phyloP scores from a whole-genome alignment of 2,888 invertebrate genomes.

The Epistrophella euchroma region DNA sequence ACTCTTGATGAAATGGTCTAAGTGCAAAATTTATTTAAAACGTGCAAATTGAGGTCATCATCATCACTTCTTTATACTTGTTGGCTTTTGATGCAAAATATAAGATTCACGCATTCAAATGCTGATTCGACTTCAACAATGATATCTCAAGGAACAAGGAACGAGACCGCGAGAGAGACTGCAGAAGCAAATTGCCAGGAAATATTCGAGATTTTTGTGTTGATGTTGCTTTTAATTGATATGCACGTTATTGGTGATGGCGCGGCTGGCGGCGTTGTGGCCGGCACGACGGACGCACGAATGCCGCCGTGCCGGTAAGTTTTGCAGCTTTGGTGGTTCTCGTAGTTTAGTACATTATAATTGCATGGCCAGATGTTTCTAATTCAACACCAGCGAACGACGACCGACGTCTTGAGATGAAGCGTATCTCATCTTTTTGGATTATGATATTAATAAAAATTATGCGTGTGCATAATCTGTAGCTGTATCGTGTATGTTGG shows the following conservation, averaged over 20 bases:
- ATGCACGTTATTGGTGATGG: conserved; percentile 28
- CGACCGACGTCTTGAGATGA: conserved; percentile 21
- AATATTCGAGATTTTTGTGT: conserved; percentile 59
- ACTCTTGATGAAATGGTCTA: conserved; percentile 44
- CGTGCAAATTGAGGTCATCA: conserved; percentile 69
- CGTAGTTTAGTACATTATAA: conserved; percentile 1
- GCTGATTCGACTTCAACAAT: conserved; percentile 37
- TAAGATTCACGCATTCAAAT: conserved; percentile 54
- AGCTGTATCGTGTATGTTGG: not conserved
- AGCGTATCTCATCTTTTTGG: conserved; percentile 27
- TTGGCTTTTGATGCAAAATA: conserved; percentile 44
- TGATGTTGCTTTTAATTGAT: conserved; percentile 68
- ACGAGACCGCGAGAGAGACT: not conserved
- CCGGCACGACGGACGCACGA: not conserved
- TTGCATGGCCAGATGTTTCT: conserved; percentile 67
- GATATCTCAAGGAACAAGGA: conserved; percentile 8
- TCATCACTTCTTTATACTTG: conserved; percentile 15
- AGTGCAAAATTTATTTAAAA: conserved; percentile 68
- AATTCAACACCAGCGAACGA: conserved; percentile 52
- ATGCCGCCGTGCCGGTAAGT: conserved; percentile 7
- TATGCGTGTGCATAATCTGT: conserved; percentile 33
- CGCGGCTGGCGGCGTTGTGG: not conserved
- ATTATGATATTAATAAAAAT: conserved; percentile 37
- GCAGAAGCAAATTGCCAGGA: conserved; percentile 57
- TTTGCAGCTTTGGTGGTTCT: conserved; percentile 36